These are phyloP conservation scores for Sorex fumeus DNA, from an alignment of 2,113 vertebrate genomes.

Conservation along the genomic window DNA sequence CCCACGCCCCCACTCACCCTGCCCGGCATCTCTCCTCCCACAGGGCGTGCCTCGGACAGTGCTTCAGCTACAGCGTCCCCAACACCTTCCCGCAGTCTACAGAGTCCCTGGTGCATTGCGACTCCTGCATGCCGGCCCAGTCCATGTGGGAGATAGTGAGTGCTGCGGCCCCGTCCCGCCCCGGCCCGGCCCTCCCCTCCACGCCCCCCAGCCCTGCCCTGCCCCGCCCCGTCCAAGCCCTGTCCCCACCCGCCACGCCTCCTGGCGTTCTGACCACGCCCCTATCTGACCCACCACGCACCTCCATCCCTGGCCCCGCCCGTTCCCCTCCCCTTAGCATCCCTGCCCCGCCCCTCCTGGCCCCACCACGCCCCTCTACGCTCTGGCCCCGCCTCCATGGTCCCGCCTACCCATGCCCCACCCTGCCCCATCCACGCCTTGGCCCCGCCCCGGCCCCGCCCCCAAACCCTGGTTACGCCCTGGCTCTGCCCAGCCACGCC, in stretches of 20 bases:
- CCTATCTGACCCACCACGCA: too few relatives aligned
- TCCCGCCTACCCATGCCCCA: too few relatives aligned
- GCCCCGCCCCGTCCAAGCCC: background rate
- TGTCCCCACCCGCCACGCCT: accelerated
- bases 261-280: too few relatives aligned
- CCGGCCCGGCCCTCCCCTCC: background rate
- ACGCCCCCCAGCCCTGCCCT: background rate
- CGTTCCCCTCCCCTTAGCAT: too few relatives aligned
- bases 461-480: too few relatives aligned
- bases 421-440: too few relatives aligned
- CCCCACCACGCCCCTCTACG: too few relatives aligned
- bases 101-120: constrained; percentile 98
- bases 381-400: too few relatives aligned
- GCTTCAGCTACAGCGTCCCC: constrained; percentile 99
- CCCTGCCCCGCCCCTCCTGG: background rate
- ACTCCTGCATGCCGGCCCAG: constrained; percentile 98
- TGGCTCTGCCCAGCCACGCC: too few relatives aligned
- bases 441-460: too few relatives aligned
- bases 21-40: background rate
- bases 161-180: constrained; percentile 62
- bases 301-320: too few relatives aligned
- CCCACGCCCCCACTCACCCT: background rate
- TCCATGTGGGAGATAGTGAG: constrained; percentile 99
- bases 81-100: constrained; percentile 99
- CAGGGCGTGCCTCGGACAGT: constrained; percentile 99